Evolutionary conservation across 2,113 vertebrate genomes (phyloP).

Genomic region (Hemichromis elongatus): DNA sequence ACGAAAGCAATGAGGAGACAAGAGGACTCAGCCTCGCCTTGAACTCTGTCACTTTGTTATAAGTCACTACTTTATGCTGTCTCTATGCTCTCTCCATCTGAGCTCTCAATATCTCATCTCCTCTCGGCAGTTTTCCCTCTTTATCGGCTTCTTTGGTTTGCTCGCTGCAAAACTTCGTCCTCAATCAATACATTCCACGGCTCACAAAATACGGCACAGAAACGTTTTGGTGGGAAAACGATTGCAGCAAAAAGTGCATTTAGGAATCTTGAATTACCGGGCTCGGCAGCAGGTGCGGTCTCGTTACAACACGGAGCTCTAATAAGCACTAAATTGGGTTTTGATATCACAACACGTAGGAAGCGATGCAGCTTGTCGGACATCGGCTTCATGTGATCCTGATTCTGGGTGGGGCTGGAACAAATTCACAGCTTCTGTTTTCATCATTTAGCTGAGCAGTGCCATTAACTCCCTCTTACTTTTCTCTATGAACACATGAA

Average conservation of each 20-base stretch:
- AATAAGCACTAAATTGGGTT: slow-evolving; percentile 42
- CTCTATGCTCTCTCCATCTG: slow-evolving; percentile 15
- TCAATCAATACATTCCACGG: background rate
- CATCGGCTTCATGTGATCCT: background rate
- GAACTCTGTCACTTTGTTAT: slow-evolving; percentile 61
- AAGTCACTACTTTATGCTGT: slow-evolving; percentile 49
- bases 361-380: background rate
- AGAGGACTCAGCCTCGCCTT: slow-evolving; percentile 43
- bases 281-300: slow-evolving; percentile 29
- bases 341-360: slow-evolving; percentile 45
- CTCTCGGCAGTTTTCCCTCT: background rate
- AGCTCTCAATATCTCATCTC: background rate
- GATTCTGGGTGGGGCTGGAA: background rate
- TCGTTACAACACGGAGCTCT: slow-evolving; percentile 20
- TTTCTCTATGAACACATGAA: background rate
- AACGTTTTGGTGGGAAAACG: background rate
- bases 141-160: background rate
- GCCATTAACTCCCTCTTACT: background rate
- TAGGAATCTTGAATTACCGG: slow-evolving; percentile 16
- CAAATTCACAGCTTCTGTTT: background rate
- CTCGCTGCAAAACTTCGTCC: background rate
- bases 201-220: background rate
- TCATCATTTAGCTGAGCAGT: background rate
- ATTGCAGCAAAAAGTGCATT: background rate
- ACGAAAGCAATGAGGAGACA: slow-evolving; percentile 43